phyloP scores from a whole-genome alignment of 1,140 invertebrate species.

The Hesperophylax magnus region DNA sequence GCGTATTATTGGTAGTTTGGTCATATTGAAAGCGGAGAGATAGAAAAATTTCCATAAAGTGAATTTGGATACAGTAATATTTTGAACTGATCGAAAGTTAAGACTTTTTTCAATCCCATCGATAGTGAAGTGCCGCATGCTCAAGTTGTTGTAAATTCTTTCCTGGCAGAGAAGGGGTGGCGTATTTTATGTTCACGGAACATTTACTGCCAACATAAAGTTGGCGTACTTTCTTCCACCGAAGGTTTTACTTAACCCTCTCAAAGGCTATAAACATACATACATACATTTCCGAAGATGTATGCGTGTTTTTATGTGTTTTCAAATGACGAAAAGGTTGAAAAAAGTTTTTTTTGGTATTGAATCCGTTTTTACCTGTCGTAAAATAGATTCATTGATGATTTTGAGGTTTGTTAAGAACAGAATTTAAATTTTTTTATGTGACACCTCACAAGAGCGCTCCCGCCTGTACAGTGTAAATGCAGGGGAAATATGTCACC shows the following conservation, averaged over 20 bases:
- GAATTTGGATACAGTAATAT: not conserved
- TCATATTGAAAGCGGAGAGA: not conserved
- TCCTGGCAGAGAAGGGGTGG: conserved; percentile 34
- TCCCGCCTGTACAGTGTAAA: too few relatives aligned
- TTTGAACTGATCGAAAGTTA: not conserved
- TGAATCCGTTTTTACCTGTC: too few relatives aligned
- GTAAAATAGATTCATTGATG: too few relatives aligned
- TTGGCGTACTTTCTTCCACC: conserved; percentile 37
- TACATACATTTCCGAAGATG: too few relatives aligned
- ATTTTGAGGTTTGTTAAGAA: too few relatives aligned
- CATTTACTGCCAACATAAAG: conserved; percentile 53
- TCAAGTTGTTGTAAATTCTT: conserved; percentile 32
- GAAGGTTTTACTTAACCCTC: conserved; percentile 26
- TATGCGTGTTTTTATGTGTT: too few relatives aligned
- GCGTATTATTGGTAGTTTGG: too few relatives aligned
- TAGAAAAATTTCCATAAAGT: not conserved
- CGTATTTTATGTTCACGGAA: conserved; percentile 55
- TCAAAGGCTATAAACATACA: not conserved
- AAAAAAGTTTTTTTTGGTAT: too few relatives aligned
- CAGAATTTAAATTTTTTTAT: too few relatives aligned
- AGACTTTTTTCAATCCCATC: conserved; percentile 6
- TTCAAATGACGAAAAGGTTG: too few relatives aligned
- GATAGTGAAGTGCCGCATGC: conserved; percentile 10
- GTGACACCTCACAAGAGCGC: too few relatives aligned
- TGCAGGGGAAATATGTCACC: too few relatives aligned